Evolutionary conservation across 53 echinoderm and acorn worm species (phyloP).

Genomic region (Holothuria leucospilota): DNA sequence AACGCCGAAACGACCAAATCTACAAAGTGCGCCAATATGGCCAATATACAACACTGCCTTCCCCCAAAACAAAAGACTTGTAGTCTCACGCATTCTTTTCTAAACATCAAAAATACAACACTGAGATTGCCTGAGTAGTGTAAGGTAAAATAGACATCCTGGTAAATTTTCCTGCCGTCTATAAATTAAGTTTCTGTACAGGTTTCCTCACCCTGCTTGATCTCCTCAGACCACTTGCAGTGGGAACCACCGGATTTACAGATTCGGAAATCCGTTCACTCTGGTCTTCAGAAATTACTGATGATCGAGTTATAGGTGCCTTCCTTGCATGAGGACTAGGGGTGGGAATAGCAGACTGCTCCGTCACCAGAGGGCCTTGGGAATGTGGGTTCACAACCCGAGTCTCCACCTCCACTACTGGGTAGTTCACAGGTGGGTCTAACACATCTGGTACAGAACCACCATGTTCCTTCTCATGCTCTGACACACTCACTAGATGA

Average conservation of each 20-base stretch:
- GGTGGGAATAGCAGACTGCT: neutral
- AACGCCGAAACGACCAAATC: too few species aligned
- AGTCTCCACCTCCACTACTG: neutral
- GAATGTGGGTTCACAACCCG: neutral
- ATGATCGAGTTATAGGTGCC: neutral
- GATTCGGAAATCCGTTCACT: neutral
- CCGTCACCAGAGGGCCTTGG: neutral
- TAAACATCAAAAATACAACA: neutral
- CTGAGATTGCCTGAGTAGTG: too few species aligned
- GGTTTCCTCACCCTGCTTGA: neutral
- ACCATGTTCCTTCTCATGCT: slow-evolving; percentile 1
- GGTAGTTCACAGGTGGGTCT: neutral
- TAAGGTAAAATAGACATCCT: too few species aligned
- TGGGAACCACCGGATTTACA: neutral
- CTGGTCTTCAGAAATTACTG: neutral
- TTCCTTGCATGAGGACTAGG: too few species aligned
- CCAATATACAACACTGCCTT: slow-evolving; percentile 28
- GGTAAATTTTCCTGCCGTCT: too few species aligned
- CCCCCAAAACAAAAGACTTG: slow-evolving; percentile 4
- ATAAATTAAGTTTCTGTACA: slow-evolving; percentile 13
- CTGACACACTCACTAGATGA: slow-evolving; percentile 14
- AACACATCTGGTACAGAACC: neutral
- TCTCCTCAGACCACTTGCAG: too few species aligned
- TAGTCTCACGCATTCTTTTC: neutral
- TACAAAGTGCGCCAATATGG: slow-evolving; percentile 6